These are phyloP conservation scores for Opisthocomus hoazin DNA, from an alignment of 2,113 vertebrate genomes.

Conservation along the genomic window DNA sequence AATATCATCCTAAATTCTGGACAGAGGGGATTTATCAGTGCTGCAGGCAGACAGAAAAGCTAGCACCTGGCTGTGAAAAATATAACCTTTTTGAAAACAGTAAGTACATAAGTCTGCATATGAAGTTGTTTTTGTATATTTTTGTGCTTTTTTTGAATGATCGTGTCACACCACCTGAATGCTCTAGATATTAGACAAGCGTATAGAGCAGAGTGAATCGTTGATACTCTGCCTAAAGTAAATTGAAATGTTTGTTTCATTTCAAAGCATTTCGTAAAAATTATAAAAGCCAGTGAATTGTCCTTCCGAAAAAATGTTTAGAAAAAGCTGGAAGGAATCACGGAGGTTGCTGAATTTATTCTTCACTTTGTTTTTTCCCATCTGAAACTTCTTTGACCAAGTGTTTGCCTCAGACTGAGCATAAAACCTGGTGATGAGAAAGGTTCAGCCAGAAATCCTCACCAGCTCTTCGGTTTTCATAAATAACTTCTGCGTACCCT, in stretches of 20 bases:
- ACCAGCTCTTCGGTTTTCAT: not conserved
- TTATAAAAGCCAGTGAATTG: not conserved
- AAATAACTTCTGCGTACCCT: not conserved
- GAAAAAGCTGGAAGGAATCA: not conserved
- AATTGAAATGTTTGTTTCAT: not conserved
- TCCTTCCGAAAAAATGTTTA: not conserved
- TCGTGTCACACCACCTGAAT: not conserved
- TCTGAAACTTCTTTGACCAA: not conserved
- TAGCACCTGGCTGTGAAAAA: constrained; percentile 89
- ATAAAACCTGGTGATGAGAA: not conserved
- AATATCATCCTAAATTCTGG: constrained; percentile 95
- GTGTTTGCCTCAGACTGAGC: not conserved
- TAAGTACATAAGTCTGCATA: constrained; percentile 58
- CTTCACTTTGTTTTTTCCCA: not conserved
- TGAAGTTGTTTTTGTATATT: not conserved
- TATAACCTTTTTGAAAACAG: constrained; percentile 87
- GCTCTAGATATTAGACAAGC: not conserved
- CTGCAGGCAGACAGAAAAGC: constrained; percentile 90
- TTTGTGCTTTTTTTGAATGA: not conserved
- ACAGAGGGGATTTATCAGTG: constrained; percentile 89
- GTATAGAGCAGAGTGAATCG: not conserved
- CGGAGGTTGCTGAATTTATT: not conserved
- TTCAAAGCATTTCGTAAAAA: not conserved
- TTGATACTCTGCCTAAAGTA: not conserved
- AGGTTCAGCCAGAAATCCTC: not conserved